Percentiles rank a stretch among this genome's conserved stretches.
These are phyloP conservation scores for Hypomecis punctinalis DNA, from an alignment of 2,888 invertebrate species.

Conservation along the genomic window DNA sequence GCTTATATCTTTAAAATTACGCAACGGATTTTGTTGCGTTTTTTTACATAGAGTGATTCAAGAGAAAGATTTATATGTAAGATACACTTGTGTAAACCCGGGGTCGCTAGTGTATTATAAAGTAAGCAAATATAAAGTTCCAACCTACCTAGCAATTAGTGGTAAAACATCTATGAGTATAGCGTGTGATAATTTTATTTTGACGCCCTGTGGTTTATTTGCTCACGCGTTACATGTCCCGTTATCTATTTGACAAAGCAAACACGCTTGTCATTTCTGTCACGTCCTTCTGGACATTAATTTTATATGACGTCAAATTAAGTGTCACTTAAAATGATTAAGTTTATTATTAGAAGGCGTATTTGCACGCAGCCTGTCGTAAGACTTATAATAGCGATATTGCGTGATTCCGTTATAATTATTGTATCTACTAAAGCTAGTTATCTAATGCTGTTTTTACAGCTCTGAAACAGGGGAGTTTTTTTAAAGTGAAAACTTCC, in stretches of 20 bases:
- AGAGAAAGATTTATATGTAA: no score
- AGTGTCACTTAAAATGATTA: conserved; percentile 26
- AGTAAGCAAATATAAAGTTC: no score
- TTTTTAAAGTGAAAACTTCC: no score
- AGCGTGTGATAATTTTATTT: not conserved
- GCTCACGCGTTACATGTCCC: not conserved
- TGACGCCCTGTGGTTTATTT: not conserved
- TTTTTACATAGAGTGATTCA: no score
- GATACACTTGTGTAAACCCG: no score
- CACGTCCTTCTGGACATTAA: conserved; percentile 16
- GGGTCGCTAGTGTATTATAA: no score
- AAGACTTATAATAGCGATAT: conserved; percentile 23
- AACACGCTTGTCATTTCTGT: conserved; percentile 17
- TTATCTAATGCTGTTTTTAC: no score
- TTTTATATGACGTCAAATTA: conserved; percentile 17
- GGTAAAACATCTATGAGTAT: not conserved
- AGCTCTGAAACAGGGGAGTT: no score
- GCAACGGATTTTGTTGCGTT: no score
- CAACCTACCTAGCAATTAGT: not conserved
- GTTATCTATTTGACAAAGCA: not conserved
- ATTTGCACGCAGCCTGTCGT: conserved; percentile 17
- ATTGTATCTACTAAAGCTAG: no score
- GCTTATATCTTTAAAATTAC: no score
- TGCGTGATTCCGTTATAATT: conserved; percentile 20
- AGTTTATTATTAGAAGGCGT: conserved; percentile 22